Conservation (phyloP, 2,797 vertebrate species). For the Poeciliopsis paucimaculata region DNA sequence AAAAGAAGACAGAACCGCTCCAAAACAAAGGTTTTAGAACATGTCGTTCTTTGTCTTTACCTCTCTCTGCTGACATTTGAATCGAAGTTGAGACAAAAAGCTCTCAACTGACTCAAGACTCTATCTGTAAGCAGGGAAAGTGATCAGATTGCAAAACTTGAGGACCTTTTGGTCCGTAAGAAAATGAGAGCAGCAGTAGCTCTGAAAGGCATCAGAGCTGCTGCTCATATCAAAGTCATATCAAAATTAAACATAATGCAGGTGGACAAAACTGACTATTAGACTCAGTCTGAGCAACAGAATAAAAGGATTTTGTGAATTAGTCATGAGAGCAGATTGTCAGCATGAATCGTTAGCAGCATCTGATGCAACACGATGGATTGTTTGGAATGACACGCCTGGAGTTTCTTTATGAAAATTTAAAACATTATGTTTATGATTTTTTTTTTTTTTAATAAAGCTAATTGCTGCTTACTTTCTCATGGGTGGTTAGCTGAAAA, state of each 20-base stretch:
- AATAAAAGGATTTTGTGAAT: constrained; percentile 34
- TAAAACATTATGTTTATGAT: constrained; percentile 20
- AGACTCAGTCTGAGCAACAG: constrained; percentile 43
- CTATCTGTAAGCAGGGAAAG: constrained; percentile 51
- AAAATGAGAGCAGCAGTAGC: constrained; percentile 36
- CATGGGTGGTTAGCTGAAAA: constrained; percentile 9
- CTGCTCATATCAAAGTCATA: constrained; percentile 22
- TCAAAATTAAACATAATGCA: constrained; percentile 17
- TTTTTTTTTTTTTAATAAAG: constrained; percentile 34
- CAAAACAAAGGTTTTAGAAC: constrained; percentile 81
- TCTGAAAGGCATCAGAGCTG: constrained; percentile 26
- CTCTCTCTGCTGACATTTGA: constrained; percentile 36
- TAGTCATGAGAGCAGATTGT: constrained; percentile 43
- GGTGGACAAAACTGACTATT: constrained; percentile 44
- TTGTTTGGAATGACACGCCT: constrained; percentile 36
- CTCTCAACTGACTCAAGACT: constrained; percentile 71
- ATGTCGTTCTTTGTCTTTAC: constrained; percentile 72
- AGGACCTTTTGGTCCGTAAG: constrained; percentile 70
- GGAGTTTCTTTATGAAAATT: constrained; percentile 38
- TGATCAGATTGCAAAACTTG: constrained; percentile 70
- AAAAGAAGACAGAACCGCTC: constrained; percentile 80
- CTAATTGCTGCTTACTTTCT: constrained; percentile 33
- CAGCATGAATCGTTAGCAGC: constrained; percentile 37
- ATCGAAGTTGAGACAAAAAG: constrained; percentile 65
- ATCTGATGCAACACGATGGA: constrained; percentile 52